A percentile compares a stretch with the other conserved stretches of the same genome.
These are phyloP conservation scores for Echinops telfairi DNA, from an alignment of 2,113 vertebrate species.

Conservation along the genomic window DNA sequence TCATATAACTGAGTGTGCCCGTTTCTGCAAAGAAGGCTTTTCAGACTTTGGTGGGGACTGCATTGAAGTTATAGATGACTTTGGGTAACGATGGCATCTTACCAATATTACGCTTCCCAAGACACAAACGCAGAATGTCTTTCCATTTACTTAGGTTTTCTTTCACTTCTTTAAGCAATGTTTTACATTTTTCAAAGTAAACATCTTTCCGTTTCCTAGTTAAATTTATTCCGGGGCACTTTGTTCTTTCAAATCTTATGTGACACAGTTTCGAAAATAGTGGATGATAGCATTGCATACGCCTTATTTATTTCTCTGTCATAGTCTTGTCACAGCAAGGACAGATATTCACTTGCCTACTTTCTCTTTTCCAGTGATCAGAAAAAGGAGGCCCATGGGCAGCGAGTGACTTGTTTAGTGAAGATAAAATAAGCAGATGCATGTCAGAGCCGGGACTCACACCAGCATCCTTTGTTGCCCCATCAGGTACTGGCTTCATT, in stretches of 20 bases:
- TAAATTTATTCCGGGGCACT: not conserved
- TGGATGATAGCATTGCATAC: not conserved
- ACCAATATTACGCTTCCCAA: not conserved
- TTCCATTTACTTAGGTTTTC: not conserved
- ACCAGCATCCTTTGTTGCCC: not conserved
- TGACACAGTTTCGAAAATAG: not conserved
- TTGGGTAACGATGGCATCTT: not conserved
- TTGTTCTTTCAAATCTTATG: not conserved
- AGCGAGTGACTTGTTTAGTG: not conserved
- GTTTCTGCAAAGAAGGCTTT: not conserved
- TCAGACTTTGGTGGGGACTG: not conserved
- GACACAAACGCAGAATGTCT: not conserved
- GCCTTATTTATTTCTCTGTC: not conserved
- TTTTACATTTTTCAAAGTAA: not conserved
- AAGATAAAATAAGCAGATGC: not conserved
- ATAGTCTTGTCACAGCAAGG: not conserved
- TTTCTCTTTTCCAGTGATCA: constrained; percentile 2
- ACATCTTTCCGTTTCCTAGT: not conserved
- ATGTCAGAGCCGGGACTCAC: not conserved
- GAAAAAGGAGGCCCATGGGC: not conserved
- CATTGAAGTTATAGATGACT: not conserved
- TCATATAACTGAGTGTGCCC: not conserved
- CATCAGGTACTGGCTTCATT: not conserved
- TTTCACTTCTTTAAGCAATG: not conserved
- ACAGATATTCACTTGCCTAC: not conserved